phyloP scores from a whole-genome alignment of 2,797 vertebrate genomes.

The Leptoclinus maculatus region DNA sequence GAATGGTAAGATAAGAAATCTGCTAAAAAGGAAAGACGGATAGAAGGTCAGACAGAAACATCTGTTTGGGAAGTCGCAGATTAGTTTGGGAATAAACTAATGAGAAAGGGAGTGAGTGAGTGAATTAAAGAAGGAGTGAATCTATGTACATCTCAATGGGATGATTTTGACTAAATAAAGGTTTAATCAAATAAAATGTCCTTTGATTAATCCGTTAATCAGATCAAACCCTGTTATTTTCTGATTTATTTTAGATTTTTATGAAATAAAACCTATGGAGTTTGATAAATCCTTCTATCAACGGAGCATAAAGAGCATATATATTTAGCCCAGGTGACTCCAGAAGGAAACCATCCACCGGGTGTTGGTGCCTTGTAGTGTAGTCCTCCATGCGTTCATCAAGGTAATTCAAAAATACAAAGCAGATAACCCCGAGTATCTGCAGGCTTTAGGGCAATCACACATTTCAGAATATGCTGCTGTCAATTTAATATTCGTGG shows the following conservation, averaged over 20 bases:
- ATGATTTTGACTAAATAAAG: too few relatives aligned
- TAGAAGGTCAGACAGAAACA: neutral
- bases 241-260: too few relatives aligned
- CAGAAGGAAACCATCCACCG: conserved; percentile 1
- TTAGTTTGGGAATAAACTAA: neutral
- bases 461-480: conserved; percentile 79
- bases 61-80: conserved; percentile 9
- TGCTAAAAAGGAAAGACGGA: neutral
- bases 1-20: neutral
- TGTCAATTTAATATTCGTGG: conserved; percentile 78
- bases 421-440: conserved; percentile 34
- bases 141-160: too few relatives aligned
- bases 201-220: too few relatives aligned
- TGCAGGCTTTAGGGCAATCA: conserved; percentile 52
- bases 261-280: too few relatives aligned
- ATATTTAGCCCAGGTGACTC: neutral
- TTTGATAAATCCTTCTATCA: too few relatives aligned
- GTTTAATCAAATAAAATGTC: neutral
- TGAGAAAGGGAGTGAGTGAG: neutral
- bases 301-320: too few relatives aligned
- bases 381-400: conserved; percentile 30
- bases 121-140: conserved; percentile 1
- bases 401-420: conserved; percentile 63
- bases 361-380: too few relatives aligned
- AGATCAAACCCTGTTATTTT: too few relatives aligned